A percentile compares a stretch with the other conserved stretches of the same genome.
phyloP scores from a whole-genome alignment of 2,113 vertebrate species.

The Hyperopisus bebe region DNA sequence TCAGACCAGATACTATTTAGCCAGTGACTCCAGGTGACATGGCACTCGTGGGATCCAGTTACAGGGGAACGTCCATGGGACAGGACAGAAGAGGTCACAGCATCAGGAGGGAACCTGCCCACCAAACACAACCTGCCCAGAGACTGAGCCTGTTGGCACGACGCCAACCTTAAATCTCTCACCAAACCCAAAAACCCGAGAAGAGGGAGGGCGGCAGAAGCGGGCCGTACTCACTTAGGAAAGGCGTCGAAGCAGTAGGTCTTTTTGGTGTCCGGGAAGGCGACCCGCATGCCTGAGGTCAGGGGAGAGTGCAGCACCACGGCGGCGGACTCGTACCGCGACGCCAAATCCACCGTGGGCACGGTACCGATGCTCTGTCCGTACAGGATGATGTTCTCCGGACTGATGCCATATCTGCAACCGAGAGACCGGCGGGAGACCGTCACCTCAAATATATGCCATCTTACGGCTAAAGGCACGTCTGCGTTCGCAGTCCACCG shows the following conservation, averaged over 20 bases:
- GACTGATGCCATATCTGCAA: conserved; percentile 83
- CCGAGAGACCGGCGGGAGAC: neutral
- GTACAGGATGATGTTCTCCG: conserved; percentile 88
- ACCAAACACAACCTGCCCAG: neutral
- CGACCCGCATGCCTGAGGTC: conserved; percentile 92
- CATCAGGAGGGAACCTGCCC: neutral
- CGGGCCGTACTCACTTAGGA: conserved; percentile 74
- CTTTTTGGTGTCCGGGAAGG: conserved; percentile 94
- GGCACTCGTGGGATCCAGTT: neutral
- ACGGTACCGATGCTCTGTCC: conserved; percentile 94
- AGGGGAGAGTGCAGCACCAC: conserved; percentile 90
- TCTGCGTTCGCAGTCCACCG: neutral
- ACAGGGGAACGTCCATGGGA: neutral
- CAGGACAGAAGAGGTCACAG: neutral
- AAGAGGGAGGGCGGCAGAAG: neutral
- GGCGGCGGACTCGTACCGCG: conserved; percentile 88
- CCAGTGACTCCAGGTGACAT: neutral
- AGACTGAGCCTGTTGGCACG: neutral
- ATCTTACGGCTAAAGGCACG: neutral
- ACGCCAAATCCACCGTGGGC: conserved; percentile 87
- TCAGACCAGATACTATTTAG: neutral
- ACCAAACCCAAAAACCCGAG: neutral
- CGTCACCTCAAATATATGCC: neutral
- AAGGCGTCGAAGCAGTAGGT: conserved; percentile 96
- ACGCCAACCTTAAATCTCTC: neutral